Conservation (phyloP, 1,140 invertebrate genomes). For the Drosophila kohkoa region DNA sequence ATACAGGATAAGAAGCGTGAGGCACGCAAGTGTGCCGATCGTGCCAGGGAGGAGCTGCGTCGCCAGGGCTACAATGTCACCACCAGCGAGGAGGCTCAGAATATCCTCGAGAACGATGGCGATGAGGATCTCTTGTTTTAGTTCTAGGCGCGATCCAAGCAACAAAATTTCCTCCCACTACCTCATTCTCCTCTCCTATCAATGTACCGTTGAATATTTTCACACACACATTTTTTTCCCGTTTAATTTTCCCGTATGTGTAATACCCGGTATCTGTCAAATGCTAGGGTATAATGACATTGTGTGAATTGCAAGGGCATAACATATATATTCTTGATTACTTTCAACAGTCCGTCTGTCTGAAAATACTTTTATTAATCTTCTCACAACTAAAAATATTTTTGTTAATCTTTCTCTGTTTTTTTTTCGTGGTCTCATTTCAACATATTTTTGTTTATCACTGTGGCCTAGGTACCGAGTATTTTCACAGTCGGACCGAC, state of each 20-base stretch:
- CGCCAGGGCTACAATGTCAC: conserved; percentile 85
- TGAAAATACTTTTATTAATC: neutral
- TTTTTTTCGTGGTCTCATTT: neutral
- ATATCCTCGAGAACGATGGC: conserved; percentile 93
- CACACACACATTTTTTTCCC: neutral
- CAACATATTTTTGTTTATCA: neutral
- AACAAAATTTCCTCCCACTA: conserved; percentile 25
- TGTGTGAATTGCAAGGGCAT: too few relatives aligned
- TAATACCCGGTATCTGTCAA: too few relatives aligned
- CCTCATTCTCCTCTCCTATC: conserved; percentile 42
- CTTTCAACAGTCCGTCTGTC: too few relatives aligned
- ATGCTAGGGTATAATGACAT: too few relatives aligned
- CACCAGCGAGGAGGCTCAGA: conserved; percentile 86
- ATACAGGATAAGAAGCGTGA: conserved; percentile 88
- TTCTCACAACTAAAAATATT: neutral
- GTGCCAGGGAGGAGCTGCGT: conserved; percentile 85
- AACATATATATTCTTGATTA: too few relatives aligned
- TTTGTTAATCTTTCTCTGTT: neutral
- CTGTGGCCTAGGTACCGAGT: neutral
- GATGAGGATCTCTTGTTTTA: conserved; percentile 98
- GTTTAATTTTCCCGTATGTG: neutral
- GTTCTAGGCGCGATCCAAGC: conserved; percentile 88
- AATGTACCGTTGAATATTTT: neutral
- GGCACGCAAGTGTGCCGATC: conserved; percentile 87
- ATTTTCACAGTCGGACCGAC: neutral